Evolutionary conservation across 2,888 invertebrate genomes (phyloP).

Genomic region (Drosophila siamana): DNA sequence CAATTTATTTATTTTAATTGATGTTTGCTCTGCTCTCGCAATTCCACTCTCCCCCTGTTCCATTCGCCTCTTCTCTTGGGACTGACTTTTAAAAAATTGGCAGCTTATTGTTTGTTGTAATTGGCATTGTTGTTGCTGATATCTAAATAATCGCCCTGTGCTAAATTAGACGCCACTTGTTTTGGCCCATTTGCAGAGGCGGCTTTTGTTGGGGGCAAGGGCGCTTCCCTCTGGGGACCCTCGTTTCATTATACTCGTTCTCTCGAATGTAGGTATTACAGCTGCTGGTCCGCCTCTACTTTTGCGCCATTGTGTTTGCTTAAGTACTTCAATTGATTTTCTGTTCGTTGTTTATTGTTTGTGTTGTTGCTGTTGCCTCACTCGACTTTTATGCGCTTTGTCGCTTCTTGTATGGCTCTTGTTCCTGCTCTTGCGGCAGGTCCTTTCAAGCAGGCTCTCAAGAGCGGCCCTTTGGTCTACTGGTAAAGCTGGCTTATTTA

Average conservation of each 20-base stretch:
- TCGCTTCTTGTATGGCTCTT: constrained; percentile 53
- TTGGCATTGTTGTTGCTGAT: constrained; percentile 59
- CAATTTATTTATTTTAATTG: constrained; percentile 80
- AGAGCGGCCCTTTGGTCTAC: constrained; percentile 9
- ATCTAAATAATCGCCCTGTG: constrained; percentile 70
- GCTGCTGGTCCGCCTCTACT: constrained; percentile 22
- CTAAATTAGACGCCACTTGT: constrained; percentile 75
- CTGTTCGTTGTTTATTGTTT: constrained; percentile 69
- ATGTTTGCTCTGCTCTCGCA: constrained; percentile 42
- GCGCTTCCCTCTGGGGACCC: constrained; percentile 3
- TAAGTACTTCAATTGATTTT: constrained; percentile 80
- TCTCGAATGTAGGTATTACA: constrained; percentile 13
- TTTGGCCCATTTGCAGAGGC: constrained; percentile 24
- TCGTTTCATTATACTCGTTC: constrained; percentile 20
- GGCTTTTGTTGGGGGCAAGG: background rate
- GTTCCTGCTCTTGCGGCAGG: constrained; percentile 34
- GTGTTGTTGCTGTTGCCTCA: constrained; percentile 28
- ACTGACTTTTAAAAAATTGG: constrained; percentile 38
- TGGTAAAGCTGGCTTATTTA: constrained; percentile 30
- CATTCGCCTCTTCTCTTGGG: background rate
- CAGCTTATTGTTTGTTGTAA: constrained; percentile 45
- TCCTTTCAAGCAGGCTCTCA: constrained; percentile 27
- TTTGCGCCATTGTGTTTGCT: constrained; percentile 66
- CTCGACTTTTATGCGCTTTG: constrained; percentile 61
- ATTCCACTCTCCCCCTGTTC: background rate